Evolutionary conservation across 1,140 invertebrate species (phyloP), one percentile per base, ranked within the genome.

Genomic region (Triops longicaudatus): DNA sequence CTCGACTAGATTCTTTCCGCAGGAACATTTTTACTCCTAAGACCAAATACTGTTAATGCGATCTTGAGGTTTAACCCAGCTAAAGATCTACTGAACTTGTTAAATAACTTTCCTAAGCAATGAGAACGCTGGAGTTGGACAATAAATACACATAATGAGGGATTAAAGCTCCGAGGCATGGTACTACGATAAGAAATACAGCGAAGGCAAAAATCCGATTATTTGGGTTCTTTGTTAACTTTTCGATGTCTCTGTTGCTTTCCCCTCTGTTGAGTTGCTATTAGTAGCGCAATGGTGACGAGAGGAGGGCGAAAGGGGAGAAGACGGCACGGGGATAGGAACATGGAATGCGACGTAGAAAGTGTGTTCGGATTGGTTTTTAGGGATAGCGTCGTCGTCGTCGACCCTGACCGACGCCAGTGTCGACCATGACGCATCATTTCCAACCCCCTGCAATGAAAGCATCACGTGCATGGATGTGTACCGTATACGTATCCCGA

Each of bases 371-470:
- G 50, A 63, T 63, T 63, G 50, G 50, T 22, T 63, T 63, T 37
- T 22, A 22, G 22, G 17, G 22, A n/a, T 5, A 22, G 50, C 50
- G 50, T 63, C 50, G 50, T 63, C 50, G 50, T n/a, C 50, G 50
- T 63, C 50, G 50, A 63, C 50, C 50, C 50, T 63, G 50, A 63
- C 50, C 50, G 50, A 63, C 50, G 50, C 50, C 50, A 63, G 50
- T 63, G 50, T 63, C 50, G 50, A 63, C 50, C 50, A 63, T 63
- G 50, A 63, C 50, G 50, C 50, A 63, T 63, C 50, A 63, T 63
- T 63, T 63, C 50, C 17, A 63, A 63, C 50, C 50, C 22, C 50
- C 50, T 63, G 17, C 50, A 4, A n/a, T 63, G 44, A 63, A 63
- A 37, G 31, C 31, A 37, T 37, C 5, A 63, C 22, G 44, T 63